A percentile compares a stretch with the other conserved stretches of the same genome.
phyloP scores from a whole-genome alignment of 2,888 invertebrate species.

The Clitarchus hookeri region DNA sequence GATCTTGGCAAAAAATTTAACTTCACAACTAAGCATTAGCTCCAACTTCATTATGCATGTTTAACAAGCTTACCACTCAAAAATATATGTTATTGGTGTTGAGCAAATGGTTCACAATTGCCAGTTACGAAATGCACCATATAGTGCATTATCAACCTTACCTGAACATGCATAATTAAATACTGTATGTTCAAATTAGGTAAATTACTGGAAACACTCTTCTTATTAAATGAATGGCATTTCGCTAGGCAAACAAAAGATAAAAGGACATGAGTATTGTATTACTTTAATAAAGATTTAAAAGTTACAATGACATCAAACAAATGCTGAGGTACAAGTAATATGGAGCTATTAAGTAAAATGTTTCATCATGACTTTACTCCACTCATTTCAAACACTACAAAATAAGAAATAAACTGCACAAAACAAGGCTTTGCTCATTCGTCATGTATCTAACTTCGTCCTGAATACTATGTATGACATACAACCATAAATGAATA shows the following conservation, averaged over 20 bases:
- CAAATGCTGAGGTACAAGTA: slow-evolving; percentile 3
- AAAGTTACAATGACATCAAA: neutral
- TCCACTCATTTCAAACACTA: neutral
- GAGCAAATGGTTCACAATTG: too few relatives aligned
- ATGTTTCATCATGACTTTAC: neutral
- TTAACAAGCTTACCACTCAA: too few relatives aligned
- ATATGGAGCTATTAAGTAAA: neutral
- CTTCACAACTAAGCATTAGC: too few relatives aligned
- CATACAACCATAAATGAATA: neutral
- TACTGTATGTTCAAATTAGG: neutral
- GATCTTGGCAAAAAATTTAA: too few relatives aligned
- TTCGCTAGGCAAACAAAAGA: neutral
- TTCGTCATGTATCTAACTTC: neutral
- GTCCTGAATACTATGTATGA: neutral
- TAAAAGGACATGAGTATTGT: neutral
- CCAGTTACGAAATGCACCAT: too few relatives aligned
- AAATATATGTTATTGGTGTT: too few relatives aligned
- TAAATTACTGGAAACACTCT: neutral
- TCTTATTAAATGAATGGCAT: neutral
- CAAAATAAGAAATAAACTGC: neutral
- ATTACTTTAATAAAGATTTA: neutral
- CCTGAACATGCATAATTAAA: too few relatives aligned
- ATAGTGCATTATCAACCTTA: too few relatives aligned
- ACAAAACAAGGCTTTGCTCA: neutral
- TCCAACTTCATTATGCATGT: too few relatives aligned